Conservation (phyloP, 2,888 invertebrate species). For the Marronus borbonicus region DNA sequence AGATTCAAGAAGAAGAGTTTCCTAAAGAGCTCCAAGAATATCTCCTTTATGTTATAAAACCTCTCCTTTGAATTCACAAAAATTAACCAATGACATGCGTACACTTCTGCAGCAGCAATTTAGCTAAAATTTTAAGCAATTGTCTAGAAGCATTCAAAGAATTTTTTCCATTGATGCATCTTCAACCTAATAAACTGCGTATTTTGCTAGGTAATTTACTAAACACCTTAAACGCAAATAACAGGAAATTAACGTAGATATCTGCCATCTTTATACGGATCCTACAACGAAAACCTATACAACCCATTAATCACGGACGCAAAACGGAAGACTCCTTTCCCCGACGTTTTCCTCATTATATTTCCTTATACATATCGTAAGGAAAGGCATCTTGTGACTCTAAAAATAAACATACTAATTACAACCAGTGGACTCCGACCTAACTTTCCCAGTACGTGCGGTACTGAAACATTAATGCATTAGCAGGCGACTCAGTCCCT, state of each 20-base stretch:
- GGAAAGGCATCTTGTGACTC: constrained; percentile 9
- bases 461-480: neutral
- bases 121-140: too few species aligned
- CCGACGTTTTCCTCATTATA: constrained; percentile 7
- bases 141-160: too few species aligned
- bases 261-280: neutral
- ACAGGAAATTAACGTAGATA: neutral
- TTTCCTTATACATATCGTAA: neutral
- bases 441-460: neutral
- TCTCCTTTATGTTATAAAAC: too few species aligned
- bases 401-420: constrained; percentile 31
- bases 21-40: too few species aligned
- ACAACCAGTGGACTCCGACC: neutral
- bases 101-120: too few species aligned
- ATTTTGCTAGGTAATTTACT: neutral
- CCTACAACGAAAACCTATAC: neutral
- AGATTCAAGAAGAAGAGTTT: too few species aligned
- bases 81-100: too few species aligned
- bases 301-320: neutral
- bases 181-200: too few species aligned
- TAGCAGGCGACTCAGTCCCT: constrained; percentile 23
- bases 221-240: neutral
- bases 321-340: constrained; percentile 10
- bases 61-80: too few species aligned
- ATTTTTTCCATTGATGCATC: too few species aligned